A percentile compares a stretch with the other conserved stretches of the same genome.
Evolutionary conservation across 2,113 vertebrate species (phyloP).

Genomic region (Nyctereutes procyonoides): DNA sequence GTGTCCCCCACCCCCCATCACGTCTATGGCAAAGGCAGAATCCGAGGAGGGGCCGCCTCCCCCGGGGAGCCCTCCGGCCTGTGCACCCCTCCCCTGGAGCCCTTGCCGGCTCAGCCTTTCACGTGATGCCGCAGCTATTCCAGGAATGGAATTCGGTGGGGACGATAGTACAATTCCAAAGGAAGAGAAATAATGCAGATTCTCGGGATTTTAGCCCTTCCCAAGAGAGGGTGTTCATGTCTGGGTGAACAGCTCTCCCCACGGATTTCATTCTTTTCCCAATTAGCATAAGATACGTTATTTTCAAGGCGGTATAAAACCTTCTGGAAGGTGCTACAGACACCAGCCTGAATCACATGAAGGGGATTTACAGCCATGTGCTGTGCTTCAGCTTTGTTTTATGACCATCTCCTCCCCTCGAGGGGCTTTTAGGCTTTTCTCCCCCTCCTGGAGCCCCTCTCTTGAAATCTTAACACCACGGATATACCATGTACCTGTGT

Average conservation of each 20-base stretch:
- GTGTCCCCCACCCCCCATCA: not conserved
- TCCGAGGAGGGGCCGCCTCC: slow-evolving; percentile 40
- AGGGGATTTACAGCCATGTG: rapidly evolving
- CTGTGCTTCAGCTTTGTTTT: too few species aligned
- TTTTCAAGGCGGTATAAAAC: not conserved
- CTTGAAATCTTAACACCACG: not conserved
- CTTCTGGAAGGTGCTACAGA: not conserved
- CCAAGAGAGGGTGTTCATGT: not conserved
- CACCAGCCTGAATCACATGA: rapidly evolving
- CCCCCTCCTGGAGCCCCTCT: not conserved
- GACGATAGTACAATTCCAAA: not conserved
- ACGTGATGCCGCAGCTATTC: not conserved
- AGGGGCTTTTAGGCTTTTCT: not conserved
- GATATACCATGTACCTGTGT: rapidly evolving
- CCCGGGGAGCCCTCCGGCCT: not conserved
- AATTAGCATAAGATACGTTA: not conserved
- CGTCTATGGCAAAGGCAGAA: not conserved
- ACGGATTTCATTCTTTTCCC: not conserved
- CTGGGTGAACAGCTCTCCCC: not conserved
- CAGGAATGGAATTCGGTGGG: slow-evolving; percentile 28
- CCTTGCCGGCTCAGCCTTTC: not conserved
- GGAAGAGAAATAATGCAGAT: slow-evolving; percentile 6
- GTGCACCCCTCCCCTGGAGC: not conserved
- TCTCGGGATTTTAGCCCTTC: not conserved
- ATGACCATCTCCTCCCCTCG: rapidly evolving